A percentile compares a stretch with the other conserved stretches of the same genome.
These are phyloP conservation scores for Lacanobia oleracea DNA, from an alignment of 2,888 invertebrate species.

Conservation along the genomic window DNA sequence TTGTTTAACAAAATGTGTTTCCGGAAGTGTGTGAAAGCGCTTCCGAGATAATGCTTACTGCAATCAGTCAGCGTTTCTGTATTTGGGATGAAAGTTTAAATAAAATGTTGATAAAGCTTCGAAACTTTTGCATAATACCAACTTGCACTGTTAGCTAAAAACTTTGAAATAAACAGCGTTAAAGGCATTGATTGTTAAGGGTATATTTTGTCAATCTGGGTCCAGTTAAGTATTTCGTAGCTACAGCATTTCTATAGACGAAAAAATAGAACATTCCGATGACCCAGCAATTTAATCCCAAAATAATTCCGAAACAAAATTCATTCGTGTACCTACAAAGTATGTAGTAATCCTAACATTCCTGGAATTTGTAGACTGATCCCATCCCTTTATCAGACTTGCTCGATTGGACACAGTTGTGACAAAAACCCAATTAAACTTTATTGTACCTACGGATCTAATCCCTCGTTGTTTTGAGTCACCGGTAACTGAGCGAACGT, in stretches of 20 bases:
- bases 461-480: conserved; percentile 3
- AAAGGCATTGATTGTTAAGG: no score
- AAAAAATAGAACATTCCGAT: background rate
- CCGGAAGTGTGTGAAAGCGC: background rate
- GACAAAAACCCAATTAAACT: conserved; percentile 59
- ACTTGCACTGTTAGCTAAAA: no score
- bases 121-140: no score
- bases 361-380: conserved; percentile 39
- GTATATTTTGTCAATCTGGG: background rate
- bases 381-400: conserved; percentile 26
- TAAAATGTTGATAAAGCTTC: background rate
- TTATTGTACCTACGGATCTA: conserved; percentile 20
- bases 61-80: background rate
- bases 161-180: no score
- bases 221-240: background rate
- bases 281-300: conserved; percentile 26
- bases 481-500: conserved; percentile 7
- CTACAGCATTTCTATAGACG: background rate
- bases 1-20: conserved; percentile 6
- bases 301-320: conserved; percentile 39
- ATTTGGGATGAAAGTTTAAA: background rate
- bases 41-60: background rate
- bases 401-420: conserved; percentile 30
- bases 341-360: conserved; percentile 23
- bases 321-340: conserved; percentile 14